A percentile compares a stretch with the other conserved stretches of the same genome.
Conservation (phyloP, 2,113 vertebrate species). For the Benitochromis conjunctus region DNA sequence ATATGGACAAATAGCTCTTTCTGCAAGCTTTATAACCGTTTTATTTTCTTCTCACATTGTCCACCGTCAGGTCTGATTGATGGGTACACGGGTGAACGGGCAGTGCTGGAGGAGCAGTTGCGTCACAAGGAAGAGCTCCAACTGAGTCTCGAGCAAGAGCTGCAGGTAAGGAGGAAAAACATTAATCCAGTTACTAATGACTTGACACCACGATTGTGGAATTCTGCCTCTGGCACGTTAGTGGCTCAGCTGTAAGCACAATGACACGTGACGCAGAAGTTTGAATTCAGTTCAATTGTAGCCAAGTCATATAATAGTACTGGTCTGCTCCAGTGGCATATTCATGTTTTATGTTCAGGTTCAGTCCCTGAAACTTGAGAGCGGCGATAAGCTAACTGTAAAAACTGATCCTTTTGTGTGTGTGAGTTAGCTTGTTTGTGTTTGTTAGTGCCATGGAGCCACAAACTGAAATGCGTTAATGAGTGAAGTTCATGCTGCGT, state of each 20-base stretch:
- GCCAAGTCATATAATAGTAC: neutral
- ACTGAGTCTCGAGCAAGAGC: conserved; percentile 84
- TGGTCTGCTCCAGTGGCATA: neutral
- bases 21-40: neutral
- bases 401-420: neutral
- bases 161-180: conserved; percentile 65
- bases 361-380: neutral
- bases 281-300: neutral
- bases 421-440: neutral
- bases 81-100: conserved; percentile 89
- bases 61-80: conserved; percentile 83
- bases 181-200: neutral
- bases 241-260: neutral
- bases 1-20: neutral
- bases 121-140: conserved; percentile 85
- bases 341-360: neutral
- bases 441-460: fast-evolving
- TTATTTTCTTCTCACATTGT: neutral
- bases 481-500: neutral
- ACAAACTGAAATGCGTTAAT: neutral
- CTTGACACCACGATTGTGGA: neutral
- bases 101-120: conserved; percentile 82
- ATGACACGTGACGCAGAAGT: neutral
- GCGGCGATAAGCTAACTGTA: neutral
- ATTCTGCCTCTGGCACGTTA: neutral